Evolutionary conservation across 2,113 vertebrate species (phyloP), one percentile per base, ranked within the genome.

Genomic region (Phalacrocorax aristotelis): DNA sequence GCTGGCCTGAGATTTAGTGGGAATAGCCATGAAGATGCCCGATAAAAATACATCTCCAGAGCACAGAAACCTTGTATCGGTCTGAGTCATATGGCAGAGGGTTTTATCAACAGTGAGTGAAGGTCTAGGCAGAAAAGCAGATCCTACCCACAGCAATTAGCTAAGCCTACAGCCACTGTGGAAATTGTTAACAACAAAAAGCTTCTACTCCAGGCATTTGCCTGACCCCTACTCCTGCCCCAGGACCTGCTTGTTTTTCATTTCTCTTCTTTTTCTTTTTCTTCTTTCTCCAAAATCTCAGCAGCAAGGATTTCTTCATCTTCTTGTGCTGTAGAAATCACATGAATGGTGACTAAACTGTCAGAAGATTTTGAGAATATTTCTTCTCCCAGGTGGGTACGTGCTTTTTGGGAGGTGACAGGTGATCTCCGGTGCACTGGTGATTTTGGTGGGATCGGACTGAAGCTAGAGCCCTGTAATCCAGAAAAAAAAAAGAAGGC

Each of bases 231-330:
- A 75, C 34, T 54, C 34, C 62, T 83, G 81, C 48, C 76, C 74
- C 1, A 10, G 57, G 58, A 22, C 13, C 36, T 80, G 79, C 76
- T 93, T 49, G 6, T 2, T 5, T 36, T 36, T 75, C 54, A 82
- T 86, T 90, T 65, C 18, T 78, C 84, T 87, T 95, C 68, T 57
- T 91, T 82, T 15, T 54, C 52, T 14, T 95, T 86, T 76, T 95
- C 81, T 60, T 93, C 96, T 49, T 58, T 89, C 23, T 96, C 95
- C 0, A 83, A 40, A 64, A 98, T 83, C 91, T 99, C 98, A 93
- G 99, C 98, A 0, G 97, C 97, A 11, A 99, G 98, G n/a, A 98
- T 62, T 98, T 99, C 98, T 81, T 99, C 98, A 1, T 72, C 64
- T 0, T 98, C 97, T 13, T 97, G 83, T 0, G 88, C 93, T 0